A percentile compares a stretch with the other conserved stretches of the same genome.
Evolutionary conservation across 2,113 vertebrate genomes (phyloP).

Genomic region (Apteryx owenii): DNA sequence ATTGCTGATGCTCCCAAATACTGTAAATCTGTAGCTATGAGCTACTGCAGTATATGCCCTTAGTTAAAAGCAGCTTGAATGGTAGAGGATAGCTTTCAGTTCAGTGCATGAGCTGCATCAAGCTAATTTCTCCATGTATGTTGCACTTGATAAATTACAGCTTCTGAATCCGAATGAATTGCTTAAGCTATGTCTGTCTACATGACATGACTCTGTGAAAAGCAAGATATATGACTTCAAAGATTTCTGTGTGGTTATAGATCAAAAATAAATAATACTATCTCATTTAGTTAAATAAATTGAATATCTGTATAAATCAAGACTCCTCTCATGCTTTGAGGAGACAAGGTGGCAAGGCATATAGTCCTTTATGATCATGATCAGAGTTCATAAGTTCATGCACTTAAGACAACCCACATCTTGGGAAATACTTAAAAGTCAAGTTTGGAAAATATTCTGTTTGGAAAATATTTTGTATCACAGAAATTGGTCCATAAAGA

Average conservation of each 20-base stretch:
- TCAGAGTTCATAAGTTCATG: not conserved
- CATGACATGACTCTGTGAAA: conserved; percentile 35
- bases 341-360: not conserved
- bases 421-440: not conserved
- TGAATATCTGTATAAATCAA: conserved; percentile 61
- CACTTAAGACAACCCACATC: not conserved
- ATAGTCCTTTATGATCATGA: not conserved
- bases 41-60: conserved; percentile 11
- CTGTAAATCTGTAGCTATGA: not conserved
- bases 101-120: conserved; percentile 39
- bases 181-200: conserved; percentile 42
- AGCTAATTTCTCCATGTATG: conserved; percentile 42
- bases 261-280: conserved; percentile 64
- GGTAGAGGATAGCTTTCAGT: not conserved
- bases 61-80: conserved; percentile 1
- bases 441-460: not conserved
- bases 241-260: conserved; percentile 49
- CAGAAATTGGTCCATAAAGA: not conserved
- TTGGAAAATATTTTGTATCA: not conserved
- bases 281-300: conserved; percentile 64
- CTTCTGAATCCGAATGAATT: conserved; percentile 42
- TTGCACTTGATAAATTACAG: conserved; percentile 53
- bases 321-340: not conserved
- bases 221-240: conserved; percentile 60
- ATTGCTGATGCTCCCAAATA: conserved; percentile 19